Evolutionary conservation across 2,797 vertebrate genomes (phyloP).

Genomic region (Discoglossus pictus): DNA sequence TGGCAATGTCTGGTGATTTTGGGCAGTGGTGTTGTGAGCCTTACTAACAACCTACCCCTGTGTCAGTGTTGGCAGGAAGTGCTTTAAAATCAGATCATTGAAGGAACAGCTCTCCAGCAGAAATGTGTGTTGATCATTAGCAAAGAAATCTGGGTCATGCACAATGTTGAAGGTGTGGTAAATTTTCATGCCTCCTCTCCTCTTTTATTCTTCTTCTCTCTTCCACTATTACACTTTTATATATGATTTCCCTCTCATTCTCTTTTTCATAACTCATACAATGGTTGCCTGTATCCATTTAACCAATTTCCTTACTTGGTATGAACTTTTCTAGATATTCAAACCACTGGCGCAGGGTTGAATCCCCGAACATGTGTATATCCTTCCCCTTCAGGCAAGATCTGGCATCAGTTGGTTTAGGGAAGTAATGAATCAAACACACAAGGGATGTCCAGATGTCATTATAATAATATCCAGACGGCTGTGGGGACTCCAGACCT

Average conservation of each 20-base stretch:
- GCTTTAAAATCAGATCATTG: too few relatives aligned
- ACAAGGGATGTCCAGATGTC: constrained; percentile 55
- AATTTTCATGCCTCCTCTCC: too few relatives aligned
- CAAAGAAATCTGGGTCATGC: too few relatives aligned
- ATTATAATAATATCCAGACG: constrained; percentile 57
- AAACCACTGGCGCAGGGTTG: constrained; percentile 35
- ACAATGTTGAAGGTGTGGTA: too few relatives aligned
- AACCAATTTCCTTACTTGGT: constrained; percentile 2
- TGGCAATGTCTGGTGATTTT: too few relatives aligned
- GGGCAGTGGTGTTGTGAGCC: too few relatives aligned
- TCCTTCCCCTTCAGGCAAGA: constrained; percentile 50
- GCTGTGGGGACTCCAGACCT: constrained; percentile 45
- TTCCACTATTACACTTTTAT: too few relatives aligned
- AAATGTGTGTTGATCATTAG: too few relatives aligned
- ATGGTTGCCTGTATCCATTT: not conserved
- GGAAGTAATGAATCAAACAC: constrained; percentile 47
- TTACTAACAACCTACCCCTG: too few relatives aligned
- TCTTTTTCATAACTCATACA: not conserved
- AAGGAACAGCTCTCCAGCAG: too few relatives aligned
- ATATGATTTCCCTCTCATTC: not conserved
- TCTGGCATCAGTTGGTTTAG: constrained; percentile 2
- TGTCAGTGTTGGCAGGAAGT: too few relatives aligned
- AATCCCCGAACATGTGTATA: constrained; percentile 35
- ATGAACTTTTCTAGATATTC: constrained; percentile 31
- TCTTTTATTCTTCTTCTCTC: too few relatives aligned